Evolutionary conservation across 2,888 invertebrate genomes (phyloP).

Genomic region (Hedychridium roseum): DNA sequence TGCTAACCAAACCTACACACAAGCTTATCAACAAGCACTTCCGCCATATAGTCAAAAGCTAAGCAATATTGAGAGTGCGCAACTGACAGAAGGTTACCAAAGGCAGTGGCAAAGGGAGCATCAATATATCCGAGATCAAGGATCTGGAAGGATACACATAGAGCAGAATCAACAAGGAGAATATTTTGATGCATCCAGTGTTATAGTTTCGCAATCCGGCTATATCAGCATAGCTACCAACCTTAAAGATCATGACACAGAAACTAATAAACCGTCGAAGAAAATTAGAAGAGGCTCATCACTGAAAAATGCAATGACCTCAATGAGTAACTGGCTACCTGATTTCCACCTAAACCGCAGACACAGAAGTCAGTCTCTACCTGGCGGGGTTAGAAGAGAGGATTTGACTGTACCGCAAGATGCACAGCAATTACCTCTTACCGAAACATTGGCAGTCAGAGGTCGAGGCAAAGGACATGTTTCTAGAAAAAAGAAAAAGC

Average conservation of each 20-base stretch:
- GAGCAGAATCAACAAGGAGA: constrained; percentile 43
- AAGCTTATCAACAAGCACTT: constrained; percentile 57
- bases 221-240: constrained; percentile 80
- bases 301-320: constrained; percentile 81
- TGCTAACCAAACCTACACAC: constrained; percentile 53
- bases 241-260: constrained; percentile 66
- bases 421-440: constrained; percentile 46
- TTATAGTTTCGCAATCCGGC: constrained; percentile 81
- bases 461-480: constrained; percentile 46
- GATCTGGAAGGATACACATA: constrained; percentile 35
- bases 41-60: constrained; percentile 51
- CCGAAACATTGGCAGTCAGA: constrained; percentile 36
- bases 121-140: constrained; percentile 51
- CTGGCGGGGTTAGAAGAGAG: constrained; percentile 73
- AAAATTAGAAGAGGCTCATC: constrained; percentile 76
- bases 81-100: constrained; percentile 52
- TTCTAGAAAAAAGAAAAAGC: constrained; percentile 76
- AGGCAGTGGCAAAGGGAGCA: constrained; percentile 56
- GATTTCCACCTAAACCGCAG: constrained; percentile 81
- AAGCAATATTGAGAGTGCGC: constrained; percentile 45
- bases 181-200: constrained; percentile 67
- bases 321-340: constrained; percentile 82
- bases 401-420: constrained; percentile 61
- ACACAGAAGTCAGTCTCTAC: constrained; percentile 83
- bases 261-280: constrained; percentile 68